Evolutionary conservation across 2,113 vertebrate genomes (phyloP), one percentile per base, ranked within the genome.

Genomic region (Corvus cornix): DNA sequence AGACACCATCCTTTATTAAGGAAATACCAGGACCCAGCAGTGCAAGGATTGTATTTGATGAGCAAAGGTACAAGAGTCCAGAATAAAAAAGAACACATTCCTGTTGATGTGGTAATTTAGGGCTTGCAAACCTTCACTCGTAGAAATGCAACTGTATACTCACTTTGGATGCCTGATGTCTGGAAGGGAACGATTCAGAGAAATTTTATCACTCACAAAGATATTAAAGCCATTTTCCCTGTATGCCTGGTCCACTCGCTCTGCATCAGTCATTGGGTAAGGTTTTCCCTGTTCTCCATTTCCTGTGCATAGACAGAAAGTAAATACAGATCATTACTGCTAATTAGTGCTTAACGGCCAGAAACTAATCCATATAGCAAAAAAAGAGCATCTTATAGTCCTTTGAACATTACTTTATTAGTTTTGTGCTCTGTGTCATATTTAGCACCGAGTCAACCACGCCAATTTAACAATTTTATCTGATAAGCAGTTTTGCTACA

Each of bases 191-290:
- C 99, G 98, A 97, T 99, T 99, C 77, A 99, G 98, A 62, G 99
- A 99, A 97, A 99, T 99, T 94, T 99, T 98, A 96, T 99, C 98
- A 31, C 99, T 99, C 97, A 99, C 98, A n/a, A 98, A 99, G 93
- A 99, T 99, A 97, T 99, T 99, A 97, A 99, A 99, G 70, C 99
- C 99, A 84, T 99, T 99, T 97, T 99, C 99, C 64, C 99, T 97
- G 98, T 99, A 99, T 1, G 99, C 99, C 97, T 99, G 99, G 93
- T 99, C 99, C 60, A 98, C 98, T 64, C 98, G 97, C 80, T 99
- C 99, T 5, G 98, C 98, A 5, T 99, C 99, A 0, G 98, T 98
- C 98, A 99, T 97, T 2, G 99, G 99, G 81, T 98, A 99, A 10
- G 99, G 96, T 69, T 98, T 98, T 41, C 99, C 99, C 93, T 99